Conservation (phyloP, 2,888 invertebrate species). For the Luperina testacea region DNA sequence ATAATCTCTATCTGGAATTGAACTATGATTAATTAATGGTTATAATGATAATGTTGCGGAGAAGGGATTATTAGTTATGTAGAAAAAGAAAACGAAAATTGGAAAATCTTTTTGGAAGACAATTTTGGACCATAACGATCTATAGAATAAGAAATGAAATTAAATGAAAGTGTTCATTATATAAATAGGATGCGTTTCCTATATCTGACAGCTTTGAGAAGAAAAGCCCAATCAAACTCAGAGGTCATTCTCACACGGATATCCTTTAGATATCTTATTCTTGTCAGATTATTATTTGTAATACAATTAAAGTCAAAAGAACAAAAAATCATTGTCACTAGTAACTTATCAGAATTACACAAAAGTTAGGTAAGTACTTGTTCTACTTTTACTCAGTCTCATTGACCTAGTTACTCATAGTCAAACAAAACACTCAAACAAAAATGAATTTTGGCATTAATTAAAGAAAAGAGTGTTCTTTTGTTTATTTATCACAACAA, state of each 20-base stretch:
- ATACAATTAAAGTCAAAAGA: conserved; percentile 1
- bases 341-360: not conserved
- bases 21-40: not conserved
- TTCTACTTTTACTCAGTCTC: conserved; percentile 22
- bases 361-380: not conserved
- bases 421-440: not conserved
- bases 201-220: too few relatives aligned
- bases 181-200: too few relatives aligned
- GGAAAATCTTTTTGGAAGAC: not conserved
- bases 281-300: not conserved
- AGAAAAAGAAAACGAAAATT: not conserved
- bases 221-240: too few relatives aligned
- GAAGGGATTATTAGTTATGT: not conserved
- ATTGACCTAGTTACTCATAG: conserved; percentile 19
- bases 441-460: not conserved
- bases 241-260: not conserved
- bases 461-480: not conserved
- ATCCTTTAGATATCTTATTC: not conserved
- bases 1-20: conserved; percentile 6
- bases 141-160: too few relatives aligned
- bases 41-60: not conserved
- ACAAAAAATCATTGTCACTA: not conserved
- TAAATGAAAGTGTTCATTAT: too few relatives aligned
- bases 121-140: not conserved
- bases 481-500: conserved; percentile 1